These are phyloP conservation scores for Neotoxoptera formosana DNA, from an alignment of 1,140 invertebrate species.

Conservation along the genomic window DNA sequence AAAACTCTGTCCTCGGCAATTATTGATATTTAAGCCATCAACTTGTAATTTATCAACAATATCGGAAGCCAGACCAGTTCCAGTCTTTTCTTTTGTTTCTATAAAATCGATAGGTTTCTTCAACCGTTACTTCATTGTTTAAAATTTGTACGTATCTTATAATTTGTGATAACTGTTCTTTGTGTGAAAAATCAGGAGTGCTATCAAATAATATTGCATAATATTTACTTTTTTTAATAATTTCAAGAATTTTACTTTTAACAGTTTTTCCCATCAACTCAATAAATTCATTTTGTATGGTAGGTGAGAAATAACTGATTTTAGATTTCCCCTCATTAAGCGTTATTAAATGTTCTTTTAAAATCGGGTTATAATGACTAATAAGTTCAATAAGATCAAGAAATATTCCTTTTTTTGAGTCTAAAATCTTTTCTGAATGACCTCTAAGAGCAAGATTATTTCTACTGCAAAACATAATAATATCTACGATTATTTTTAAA, in stretches of 20 bases:
- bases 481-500: slow-evolving; percentile 19
- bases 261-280: background rate
- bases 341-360: background rate
- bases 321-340: slow-evolving; percentile 13
- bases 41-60: background rate
- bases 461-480: slow-evolving; percentile 44
- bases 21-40: slow-evolving; percentile 1
- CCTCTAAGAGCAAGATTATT: slow-evolving; percentile 34
- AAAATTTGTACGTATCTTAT: background rate
- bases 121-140: background rate
- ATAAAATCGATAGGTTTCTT: background rate
- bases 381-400: slow-evolving; percentile 38
- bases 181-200: background rate
- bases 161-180: slow-evolving; percentile 13
- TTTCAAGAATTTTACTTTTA: slow-evolving; percentile 10
- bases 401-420: slow-evolving; percentile 41
- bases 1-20: background rate
- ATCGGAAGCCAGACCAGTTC: slow-evolving; percentile 2
- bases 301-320: background rate
- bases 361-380: slow-evolving; percentile 11
- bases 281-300: slow-evolving; percentile 1
- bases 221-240: slow-evolving; percentile 13
- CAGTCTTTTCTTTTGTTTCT: background rate
- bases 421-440: slow-evolving; percentile 28
- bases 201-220: background rate